Base-by-base conservation (phyloP, 2,888 invertebrate species). In the Rhabditoides inermis region DNA sequence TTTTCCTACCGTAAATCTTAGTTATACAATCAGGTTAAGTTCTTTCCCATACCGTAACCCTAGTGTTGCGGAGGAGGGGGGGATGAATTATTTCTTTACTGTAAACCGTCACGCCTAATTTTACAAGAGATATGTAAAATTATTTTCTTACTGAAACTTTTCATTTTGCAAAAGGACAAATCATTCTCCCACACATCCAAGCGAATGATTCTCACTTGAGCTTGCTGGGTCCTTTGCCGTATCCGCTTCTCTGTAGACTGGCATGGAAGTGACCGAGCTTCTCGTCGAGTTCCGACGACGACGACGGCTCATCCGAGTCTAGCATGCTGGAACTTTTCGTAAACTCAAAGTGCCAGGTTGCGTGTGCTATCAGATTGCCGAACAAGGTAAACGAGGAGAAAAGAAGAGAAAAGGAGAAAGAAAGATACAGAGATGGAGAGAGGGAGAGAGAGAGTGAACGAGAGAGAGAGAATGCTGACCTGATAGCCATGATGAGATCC, bases 211-310 rank as follows among this genome's bases (percentile, higher is more conserved):
- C 35, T 83, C 77, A 92, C 91, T 90, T 92, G 67, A 94, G 83
- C 80, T 94, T 94, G 58, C 89, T 88, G 12, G 94, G 94, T 5
- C 94, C 94, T 79, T 92, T 92, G 1, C 92, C 94, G 70, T 89
- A 92, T 47, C 94, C 92, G 78, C 92, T 92, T 77, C 88, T 87
- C 79, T 94, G 92, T 36, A 95, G 81, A 79, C 91, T 91, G 60
- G 89, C 82, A 77, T 94, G 91, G 80, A 95, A 94, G 66, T 88
- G 88, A 48, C 90, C 82, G 57, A 94, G 82, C 79, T 95, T 94
- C 40, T 54, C 54, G 36, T 56, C 54, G 12, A 49, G 41, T n/a
- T 51, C 51, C 10, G 36, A 28, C 15, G 44, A 32, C 18, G 23
- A 49, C 15, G 45, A 46, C 3, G 51, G 45, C 10, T 59, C 60